Evolutionary conservation across 2,797 vertebrate species (phyloP).

Genomic region (Crocidura indochinensis): DNA sequence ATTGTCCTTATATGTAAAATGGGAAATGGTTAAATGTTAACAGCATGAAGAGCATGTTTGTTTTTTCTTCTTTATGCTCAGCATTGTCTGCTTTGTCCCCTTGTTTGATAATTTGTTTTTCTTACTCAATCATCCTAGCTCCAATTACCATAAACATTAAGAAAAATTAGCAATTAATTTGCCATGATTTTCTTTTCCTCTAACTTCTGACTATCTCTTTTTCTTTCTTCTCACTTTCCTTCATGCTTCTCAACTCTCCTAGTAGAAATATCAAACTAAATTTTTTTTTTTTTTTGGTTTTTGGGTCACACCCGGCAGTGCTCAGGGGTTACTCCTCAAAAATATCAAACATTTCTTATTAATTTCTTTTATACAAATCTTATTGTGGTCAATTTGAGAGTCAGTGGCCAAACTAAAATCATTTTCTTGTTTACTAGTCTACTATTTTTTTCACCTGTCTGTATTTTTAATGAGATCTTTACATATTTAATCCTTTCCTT

Average conservation of each 20-base stretch:
- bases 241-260: not conserved
- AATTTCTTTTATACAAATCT: not conserved
- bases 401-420: not conserved
- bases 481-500: too few species aligned
- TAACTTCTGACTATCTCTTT: not conserved
- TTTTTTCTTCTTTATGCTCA: not conserved
- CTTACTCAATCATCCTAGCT: not conserved
- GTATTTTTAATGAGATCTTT: too few species aligned
- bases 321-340: too few species aligned
- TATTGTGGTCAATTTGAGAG: not conserved
- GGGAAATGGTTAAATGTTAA: not conserved
- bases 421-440: not conserved
- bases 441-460: too few species aligned
- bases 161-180: not conserved
- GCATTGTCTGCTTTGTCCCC: not conserved
- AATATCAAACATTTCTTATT: not conserved
- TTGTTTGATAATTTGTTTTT: not conserved
- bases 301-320: too few species aligned
- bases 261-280: not conserved
- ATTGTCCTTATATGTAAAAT: not conserved
- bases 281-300: too few species aligned
- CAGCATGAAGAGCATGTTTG: not conserved
- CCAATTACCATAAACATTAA: not conserved
- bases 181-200: not conserved
- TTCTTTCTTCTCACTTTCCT: accelerated